Conservation (phyloP, 2,797 vertebrate species). For the Spatula versicolor region DNA sequence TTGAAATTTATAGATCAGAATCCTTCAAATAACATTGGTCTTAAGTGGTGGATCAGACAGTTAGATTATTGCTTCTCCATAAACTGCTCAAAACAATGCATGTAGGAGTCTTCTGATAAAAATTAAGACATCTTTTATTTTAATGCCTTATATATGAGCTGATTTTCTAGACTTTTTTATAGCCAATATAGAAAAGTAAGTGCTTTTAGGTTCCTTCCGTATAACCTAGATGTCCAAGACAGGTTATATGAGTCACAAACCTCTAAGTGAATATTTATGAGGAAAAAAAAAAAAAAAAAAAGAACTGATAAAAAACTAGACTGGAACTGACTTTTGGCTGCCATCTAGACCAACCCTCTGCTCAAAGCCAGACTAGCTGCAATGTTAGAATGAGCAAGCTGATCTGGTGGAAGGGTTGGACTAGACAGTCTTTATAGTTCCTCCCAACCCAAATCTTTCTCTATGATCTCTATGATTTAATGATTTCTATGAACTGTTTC, state of each 20-base stretch:
- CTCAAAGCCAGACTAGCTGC: not conserved
- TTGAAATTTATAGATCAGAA: not conserved
- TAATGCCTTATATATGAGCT: not conserved
- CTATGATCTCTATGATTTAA: not conserved
- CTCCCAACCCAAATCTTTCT: not conserved
- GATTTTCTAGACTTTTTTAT: not conserved
- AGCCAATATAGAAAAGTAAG: not conserved
- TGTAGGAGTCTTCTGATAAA: not conserved
- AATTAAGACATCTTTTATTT: not conserved
- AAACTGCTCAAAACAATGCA: not conserved
- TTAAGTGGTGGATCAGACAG: not conserved
- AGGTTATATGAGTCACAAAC: constrained; percentile 1
- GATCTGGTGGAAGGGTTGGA: not conserved
- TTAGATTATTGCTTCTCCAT: not conserved
- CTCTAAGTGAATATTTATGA: not conserved
- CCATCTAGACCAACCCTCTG: not conserved
- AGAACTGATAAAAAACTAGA: not conserved
- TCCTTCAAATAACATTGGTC: not conserved
- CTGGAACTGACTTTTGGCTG: not conserved
- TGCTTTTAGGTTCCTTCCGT: not conserved
- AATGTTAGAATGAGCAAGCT: not conserved
- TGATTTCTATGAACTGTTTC: not conserved
- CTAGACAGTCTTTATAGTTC: not conserved
- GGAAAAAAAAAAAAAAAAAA: not conserved
- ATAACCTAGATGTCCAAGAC: not conserved